Evolutionary conservation across 2,888 invertebrate genomes (phyloP), one percentile per base, ranked within the genome.

Genomic region (Ennomos quercinarius): DNA sequence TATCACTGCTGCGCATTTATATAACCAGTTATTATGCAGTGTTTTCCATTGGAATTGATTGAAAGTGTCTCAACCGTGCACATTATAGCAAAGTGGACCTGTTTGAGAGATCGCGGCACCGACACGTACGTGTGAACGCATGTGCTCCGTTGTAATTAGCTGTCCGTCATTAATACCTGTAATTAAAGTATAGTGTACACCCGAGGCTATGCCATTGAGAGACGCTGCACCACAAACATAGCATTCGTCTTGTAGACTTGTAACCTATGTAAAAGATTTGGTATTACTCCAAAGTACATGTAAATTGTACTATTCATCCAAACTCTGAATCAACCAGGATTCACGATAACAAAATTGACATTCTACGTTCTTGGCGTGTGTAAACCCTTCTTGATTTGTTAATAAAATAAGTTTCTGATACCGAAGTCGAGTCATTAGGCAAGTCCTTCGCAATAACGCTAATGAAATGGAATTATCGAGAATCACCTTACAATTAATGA

Each of bases 371-470:
- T 27, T 27, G 17, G 3, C 17, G 17, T 17, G 27, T 6, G 3
- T 27, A 27, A 27, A 6, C 27, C 6, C 27, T 27, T 27, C 27
- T 27, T 27, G 27, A 27, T 27, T n/a, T 6, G 27, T 2, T 27
- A 27, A 6, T 6, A 4, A 27, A 27, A 27, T 27, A 27, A 6
- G 27, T 27, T 27, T 27, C 27, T 27, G 27, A 27, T 27, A 6
- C 27, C 6, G 6, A 27, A 55, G 49, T 61, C 48, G 44, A 48
- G 47, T 51, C 38, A 57, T 61, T 57, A 61, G 51, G 55, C 54
- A 49, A 56, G 54, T 56, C 46, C 45, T 50, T 50, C 57, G 48
- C 58, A 53, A 61, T 56, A 57, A 52, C 49, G 49, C 51, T 60
- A 57, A 61, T 64, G 55, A 51, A 57, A 53, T 42, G 38, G 42